phyloP scores from a whole-genome alignment of 2,888 invertebrate genomes.

The Pomacea canaliculata region DNA sequence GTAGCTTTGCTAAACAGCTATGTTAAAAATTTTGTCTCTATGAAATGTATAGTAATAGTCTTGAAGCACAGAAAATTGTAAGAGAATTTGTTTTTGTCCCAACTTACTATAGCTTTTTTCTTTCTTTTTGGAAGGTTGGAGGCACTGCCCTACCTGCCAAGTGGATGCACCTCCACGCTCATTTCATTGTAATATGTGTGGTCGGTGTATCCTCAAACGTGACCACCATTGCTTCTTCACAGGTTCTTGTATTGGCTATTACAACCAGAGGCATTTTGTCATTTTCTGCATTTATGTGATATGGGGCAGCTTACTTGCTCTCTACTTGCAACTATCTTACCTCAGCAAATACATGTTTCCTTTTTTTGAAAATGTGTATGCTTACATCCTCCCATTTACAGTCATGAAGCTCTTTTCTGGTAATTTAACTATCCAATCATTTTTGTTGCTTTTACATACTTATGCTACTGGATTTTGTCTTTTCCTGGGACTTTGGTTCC shows the following conservation, averaged over 20 bases:
- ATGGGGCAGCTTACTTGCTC: slow-evolving; percentile 37
- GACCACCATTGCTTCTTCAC: slow-evolving; percentile 68
- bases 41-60: too few relatives aligned
- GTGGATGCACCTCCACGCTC: slow-evolving; percentile 64
- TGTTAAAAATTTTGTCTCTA: too few relatives aligned
- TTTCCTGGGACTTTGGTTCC: slow-evolving; percentile 39
- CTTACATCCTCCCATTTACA: slow-evolving; percentile 49
- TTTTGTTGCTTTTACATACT: slow-evolving; percentile 44
- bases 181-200: slow-evolving; percentile 60
- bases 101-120: too few relatives aligned
- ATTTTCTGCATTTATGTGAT: slow-evolving; percentile 62
- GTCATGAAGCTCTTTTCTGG: slow-evolving; percentile 46
- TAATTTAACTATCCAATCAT: slow-evolving; percentile 40
- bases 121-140: slow-evolving; percentile 75
- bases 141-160: slow-evolving; percentile 76
- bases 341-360: slow-evolving; percentile 29
- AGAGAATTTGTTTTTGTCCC: too few relatives aligned
- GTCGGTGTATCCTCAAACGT: slow-evolving; percentile 60
- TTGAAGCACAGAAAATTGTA: too few relatives aligned
- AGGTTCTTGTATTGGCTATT: slow-evolving; percentile 62
- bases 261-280: slow-evolving; percentile 65
- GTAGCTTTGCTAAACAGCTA: too few relatives aligned
- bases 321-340: slow-evolving; percentile 51
- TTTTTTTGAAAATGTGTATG: neutral
- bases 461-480: slow-evolving; percentile 39